A percentile compares a stretch with the other conserved stretches of the same genome.
phyloP scores from a whole-genome alignment of 2,888 invertebrate genomes.

The Melieria omissa region DNA sequence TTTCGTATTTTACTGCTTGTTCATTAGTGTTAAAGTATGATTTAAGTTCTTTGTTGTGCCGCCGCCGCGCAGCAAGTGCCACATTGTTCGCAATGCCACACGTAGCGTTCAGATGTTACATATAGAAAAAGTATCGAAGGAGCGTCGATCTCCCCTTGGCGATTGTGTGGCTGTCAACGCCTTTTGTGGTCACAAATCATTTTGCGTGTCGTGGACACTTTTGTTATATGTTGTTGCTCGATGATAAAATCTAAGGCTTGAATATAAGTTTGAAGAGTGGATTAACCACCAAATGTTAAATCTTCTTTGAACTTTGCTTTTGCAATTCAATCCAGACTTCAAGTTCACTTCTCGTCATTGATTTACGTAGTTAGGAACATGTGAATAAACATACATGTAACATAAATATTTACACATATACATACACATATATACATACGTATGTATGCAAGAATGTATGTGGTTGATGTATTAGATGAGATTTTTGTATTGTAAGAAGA shows the following conservation, averaged over 20 bases:
- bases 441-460: neutral
- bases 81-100: no score
- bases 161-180: constrained; percentile 48
- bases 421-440: neutral
- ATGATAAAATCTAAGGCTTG: no score
- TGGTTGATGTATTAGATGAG: neutral
- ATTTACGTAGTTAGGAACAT: no score
- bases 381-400: neutral
- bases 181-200: constrained; percentile 44
- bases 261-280: no score
- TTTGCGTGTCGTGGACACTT: neutral
- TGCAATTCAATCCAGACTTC: no score
- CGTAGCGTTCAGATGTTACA: no score
- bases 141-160: neutral
- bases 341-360: no score
- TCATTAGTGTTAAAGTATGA: constrained; percentile 38
- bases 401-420: neutral
- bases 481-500: neutral
- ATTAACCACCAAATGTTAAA: no score
- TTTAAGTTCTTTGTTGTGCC: no score
- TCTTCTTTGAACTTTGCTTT: no score
- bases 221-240: neutral
- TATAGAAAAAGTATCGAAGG: no score
- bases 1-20: constrained; percentile 44
- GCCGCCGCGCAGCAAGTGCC: no score